Percentiles rank a stretch among this genome's conserved stretches.
phyloP scores from a whole-genome alignment of 2,113 vertebrate species.

The Cyanoramphus novaezelandiae region DNA sequence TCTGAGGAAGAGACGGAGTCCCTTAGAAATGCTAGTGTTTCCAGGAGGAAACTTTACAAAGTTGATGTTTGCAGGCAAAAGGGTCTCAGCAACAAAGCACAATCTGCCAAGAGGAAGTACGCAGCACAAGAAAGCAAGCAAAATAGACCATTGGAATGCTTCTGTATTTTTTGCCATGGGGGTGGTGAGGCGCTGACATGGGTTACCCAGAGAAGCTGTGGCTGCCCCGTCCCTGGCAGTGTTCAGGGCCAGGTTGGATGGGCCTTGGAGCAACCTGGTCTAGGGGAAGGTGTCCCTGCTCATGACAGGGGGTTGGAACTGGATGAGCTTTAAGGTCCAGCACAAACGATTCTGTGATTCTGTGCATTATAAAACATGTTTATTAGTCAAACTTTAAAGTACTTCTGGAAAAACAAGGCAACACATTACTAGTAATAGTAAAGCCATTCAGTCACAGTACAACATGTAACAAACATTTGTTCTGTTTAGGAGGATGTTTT shows the following conservation, averaged over 20 bases:
- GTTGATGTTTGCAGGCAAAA: neutral
- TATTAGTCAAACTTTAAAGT: neutral
- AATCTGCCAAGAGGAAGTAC: neutral
- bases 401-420: neutral
- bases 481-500: neutral
- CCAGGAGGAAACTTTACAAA: accelerated
- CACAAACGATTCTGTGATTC: neutral
- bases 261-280: accelerated
- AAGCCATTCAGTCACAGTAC: neutral
- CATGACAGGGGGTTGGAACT: too few relatives aligned
- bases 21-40: neutral
- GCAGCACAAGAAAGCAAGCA: neutral
- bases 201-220: neutral
- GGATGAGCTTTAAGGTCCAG: neutral
- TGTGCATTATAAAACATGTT: accelerated
- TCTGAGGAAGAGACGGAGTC: neutral
- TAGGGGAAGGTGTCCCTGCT: neutral
- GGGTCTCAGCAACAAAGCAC: neutral
- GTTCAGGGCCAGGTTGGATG: neutral
- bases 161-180: neutral
- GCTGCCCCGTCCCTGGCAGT: accelerated
- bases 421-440: neutral
- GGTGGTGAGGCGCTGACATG: neutral
- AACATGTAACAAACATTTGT: neutral
- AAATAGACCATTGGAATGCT: neutral